Evolutionary conservation across 2,113 vertebrate species (phyloP), one percentile per base, ranked within the genome.

Genomic region (Axis porcinus): DNA sequence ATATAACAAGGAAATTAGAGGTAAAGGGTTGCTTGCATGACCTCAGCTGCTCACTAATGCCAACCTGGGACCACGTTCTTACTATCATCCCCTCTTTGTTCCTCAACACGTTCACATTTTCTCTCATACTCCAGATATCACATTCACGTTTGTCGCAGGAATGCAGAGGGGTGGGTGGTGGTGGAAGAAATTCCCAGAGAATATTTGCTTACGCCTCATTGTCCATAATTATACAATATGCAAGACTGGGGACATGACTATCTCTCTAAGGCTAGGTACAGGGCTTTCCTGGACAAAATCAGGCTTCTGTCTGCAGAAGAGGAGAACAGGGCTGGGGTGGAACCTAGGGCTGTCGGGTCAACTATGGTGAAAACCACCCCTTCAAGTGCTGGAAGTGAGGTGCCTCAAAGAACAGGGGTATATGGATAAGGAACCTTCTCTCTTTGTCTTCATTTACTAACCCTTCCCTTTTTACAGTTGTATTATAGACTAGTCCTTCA

Each of bases 371-470:
- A 91, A 76, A 40, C 36, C 40, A 55, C 14, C 21, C 86, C 16
- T 10, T 58, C 4, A 36, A 86, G 14, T 12, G 25, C 58, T 58
- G 43, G n/a, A 94, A 67, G 27, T 16, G 8, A 64, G 11, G 10
- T 28, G 0, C 17, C n/a, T 57, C 33, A 45, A 47, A 89, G 9
- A 13, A 40, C 2, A n/a, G 19, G 19, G 8, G 28, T 4, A 6
- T 12, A 52, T 43, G 0, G 1, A 23, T 15, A 30, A 28, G 17
- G 16, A 52, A 4, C 0, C 1, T 27, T 36, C 6, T 16, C 6
- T 86, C 4, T 15, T 57, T 10, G 0, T 47, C 50, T 81, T 1
- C 17, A 91, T 54, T 55, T 74, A 50, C 67, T 16, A 50, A 4
- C 4, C 21, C 25, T 5, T 82, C 19, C 33, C 10, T 58, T 94